A percentile compares a stretch with the other conserved stretches of the same genome.
Conservation (phyloP, 2,888 invertebrate species). For the Caenorhabditis japonica region DNA sequence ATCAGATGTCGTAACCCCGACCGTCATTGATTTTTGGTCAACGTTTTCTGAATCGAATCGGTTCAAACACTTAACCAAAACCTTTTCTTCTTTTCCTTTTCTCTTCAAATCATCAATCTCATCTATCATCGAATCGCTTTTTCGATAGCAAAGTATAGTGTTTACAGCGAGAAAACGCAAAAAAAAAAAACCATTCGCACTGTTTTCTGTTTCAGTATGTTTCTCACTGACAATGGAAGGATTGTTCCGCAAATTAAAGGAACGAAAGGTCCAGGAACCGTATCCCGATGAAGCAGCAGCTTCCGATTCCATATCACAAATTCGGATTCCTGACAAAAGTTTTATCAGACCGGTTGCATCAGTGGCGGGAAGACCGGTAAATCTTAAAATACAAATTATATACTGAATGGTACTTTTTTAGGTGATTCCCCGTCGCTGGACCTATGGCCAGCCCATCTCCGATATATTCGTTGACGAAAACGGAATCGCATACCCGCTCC, state of each 20-base stretch:
- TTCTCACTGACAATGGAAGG: conserved; percentile 28
- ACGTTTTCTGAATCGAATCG: conserved; percentile 16
- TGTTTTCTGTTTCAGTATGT: conserved; percentile 34
- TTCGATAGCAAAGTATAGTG: too few species aligned
- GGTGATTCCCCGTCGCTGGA: conserved; percentile 52
- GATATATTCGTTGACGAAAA: conserved; percentile 45
- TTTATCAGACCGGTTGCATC: conserved; percentile 40
- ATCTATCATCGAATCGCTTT: conserved; percentile 30
- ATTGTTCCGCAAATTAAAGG: conserved; percentile 28
- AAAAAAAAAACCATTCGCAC: too few species aligned
- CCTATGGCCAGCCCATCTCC: conserved; percentile 26
- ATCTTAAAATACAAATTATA: too few species aligned
- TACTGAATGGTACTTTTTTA: background rate
- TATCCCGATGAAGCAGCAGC: conserved; percentile 32
- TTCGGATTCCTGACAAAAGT: conserved; percentile 22
- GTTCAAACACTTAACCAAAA: conserved; percentile 13
- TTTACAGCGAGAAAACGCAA: too few species aligned
- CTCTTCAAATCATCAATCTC: conserved; percentile 20
- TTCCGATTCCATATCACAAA: conserved; percentile 29
- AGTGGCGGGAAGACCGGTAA: conserved; percentile 41
- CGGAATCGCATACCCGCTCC: conserved; percentile 40
- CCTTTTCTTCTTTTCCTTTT: background rate
- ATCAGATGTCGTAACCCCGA: background rate
- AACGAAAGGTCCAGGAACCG: background rate
- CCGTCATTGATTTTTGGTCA: conserved; percentile 8